Evolutionary conservation across 2,113 vertebrate species (phyloP), one percentile per base, ranked within the genome.

Genomic region (Arvicanthis niloticus): DNA sequence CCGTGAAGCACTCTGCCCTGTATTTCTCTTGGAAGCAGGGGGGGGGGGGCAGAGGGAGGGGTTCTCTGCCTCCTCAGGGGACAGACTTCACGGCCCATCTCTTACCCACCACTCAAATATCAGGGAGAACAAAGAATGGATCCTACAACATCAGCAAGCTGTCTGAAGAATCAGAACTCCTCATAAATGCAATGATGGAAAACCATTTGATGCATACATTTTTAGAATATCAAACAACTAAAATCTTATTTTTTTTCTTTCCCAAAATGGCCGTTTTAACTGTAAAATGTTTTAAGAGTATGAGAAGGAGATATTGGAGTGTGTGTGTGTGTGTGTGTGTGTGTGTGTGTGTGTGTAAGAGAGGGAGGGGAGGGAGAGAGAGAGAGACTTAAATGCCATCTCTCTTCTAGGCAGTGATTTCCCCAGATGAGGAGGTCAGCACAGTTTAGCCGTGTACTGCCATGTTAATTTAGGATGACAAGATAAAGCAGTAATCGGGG

Each of bases 401-500:
- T 97, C 98, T 98, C 98, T 98, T 98, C 98, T 91, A 98, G 98
- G 98, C 98, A 98, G 87, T 98, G 89, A 98, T 99, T 98, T 98
- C 98, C 98, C 98, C 98, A 98, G 99, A 99, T 99, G 99, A 99
- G 99, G 99, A 99, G 99, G 99, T 99, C 99, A 99, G 98, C 97
- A 98, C 98, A 99, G 98, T 98, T 99, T 98, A 99, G 99, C 99
- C 96, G 98, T 98, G 98, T 89, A 97, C 98, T 97, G 98, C 98
- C 98, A 98, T 98, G 99, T 99, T 99, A 99, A 99, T 99, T 99
- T 99, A 99, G 98, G 98, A 99, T 99, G 99, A 99, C 99, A 99
- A 99, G 99, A 99, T 99, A 99, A 99, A 99, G 99, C 99, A 99
- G 99, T 99, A 99, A 99, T 99, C 99, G 98, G 98, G 77, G 98